A percentile compares a stretch with the other conserved stretches of the same genome.
phyloP scores from a whole-genome alignment of 2,113 vertebrate genomes.

The Microcebus griseorufus region DNA sequence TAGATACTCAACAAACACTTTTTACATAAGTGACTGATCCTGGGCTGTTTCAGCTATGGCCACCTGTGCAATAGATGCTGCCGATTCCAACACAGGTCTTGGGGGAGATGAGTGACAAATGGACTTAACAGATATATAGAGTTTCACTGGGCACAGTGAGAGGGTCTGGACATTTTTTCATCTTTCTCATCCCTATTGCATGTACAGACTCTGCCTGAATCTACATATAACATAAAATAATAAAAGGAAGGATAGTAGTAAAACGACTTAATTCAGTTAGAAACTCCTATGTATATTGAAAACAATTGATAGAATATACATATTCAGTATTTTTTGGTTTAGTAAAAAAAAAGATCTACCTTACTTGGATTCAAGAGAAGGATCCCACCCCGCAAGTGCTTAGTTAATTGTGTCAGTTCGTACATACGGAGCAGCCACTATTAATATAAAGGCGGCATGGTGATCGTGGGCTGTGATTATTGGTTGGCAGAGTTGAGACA shows the following conservation, averaged over 20 bases:
- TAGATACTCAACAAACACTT: not conserved
- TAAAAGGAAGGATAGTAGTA: not conserved
- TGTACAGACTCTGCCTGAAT: not conserved
- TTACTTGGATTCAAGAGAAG: constrained; percentile 29
- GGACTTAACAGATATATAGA: not conserved
- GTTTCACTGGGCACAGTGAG: not conserved
- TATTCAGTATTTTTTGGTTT: not conserved
- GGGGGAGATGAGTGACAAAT: not conserved
- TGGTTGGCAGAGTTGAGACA: not conserved
- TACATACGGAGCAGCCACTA: not conserved
- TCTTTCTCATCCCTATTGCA: not conserved
- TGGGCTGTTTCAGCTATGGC: not conserved
- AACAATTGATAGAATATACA: not conserved
- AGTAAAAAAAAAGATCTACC: not conserved
- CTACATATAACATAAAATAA: not conserved
- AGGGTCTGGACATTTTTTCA: not conserved
- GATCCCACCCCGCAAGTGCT: not conserved
- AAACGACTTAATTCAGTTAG: not conserved
- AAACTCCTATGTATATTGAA: not conserved
- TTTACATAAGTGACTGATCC: not conserved
- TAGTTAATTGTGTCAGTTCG: not conserved
- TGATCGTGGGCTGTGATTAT: not conserved
- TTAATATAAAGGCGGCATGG: not conserved
- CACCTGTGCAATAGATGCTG: not conserved
- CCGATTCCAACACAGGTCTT: not conserved